Evolutionary conservation across 2,113 vertebrate species (phyloP).

Genomic region (Trochalopteron elliotii): DNA sequence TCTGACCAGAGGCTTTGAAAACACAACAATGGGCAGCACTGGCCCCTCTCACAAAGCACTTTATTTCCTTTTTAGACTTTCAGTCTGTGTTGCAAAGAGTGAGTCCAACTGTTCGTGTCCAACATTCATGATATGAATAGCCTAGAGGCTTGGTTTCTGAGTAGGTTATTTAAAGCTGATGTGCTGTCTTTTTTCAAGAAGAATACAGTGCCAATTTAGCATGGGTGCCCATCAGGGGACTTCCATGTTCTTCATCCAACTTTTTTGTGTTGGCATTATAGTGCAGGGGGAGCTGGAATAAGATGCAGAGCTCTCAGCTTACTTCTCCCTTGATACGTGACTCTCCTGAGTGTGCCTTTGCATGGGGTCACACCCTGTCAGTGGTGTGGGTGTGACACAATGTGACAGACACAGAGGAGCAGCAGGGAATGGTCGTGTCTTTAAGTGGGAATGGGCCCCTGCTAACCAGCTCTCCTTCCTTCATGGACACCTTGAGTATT

Average conservation of each 20-base stretch:
- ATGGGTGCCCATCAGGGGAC: not conserved
- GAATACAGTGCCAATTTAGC: not conserved
- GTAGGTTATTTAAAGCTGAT: conserved; percentile 34
- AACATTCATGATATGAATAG: conserved; percentile 3
- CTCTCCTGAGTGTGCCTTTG: not conserved
- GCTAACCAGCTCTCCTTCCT: not conserved
- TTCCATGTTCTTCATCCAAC: not conserved
- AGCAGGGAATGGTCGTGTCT: not conserved
- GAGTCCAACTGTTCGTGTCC: not conserved
- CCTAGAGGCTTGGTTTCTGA: conserved; percentile 24
- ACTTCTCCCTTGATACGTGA: not conserved
- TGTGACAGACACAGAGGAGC: not conserved
- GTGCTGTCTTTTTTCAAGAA: not conserved
- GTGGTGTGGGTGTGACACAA: not conserved
- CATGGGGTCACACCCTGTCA: not conserved
- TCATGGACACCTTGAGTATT: no score
- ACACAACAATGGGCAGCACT: not conserved
- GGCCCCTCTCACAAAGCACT: not conserved
- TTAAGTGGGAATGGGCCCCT: not conserved
- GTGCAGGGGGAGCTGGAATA: not conserved
- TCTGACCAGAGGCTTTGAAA: not conserved
- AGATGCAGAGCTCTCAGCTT: conserved; percentile 33
- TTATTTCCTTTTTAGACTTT: not conserved
- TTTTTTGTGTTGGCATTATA: not conserved
- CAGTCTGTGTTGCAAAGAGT: not conserved